Percentiles rank a stretch among this genome's conserved stretches.
phyloP scores from a whole-genome alignment of 1,140 invertebrate genomes.

The Drosophila ercepeae region DNA sequence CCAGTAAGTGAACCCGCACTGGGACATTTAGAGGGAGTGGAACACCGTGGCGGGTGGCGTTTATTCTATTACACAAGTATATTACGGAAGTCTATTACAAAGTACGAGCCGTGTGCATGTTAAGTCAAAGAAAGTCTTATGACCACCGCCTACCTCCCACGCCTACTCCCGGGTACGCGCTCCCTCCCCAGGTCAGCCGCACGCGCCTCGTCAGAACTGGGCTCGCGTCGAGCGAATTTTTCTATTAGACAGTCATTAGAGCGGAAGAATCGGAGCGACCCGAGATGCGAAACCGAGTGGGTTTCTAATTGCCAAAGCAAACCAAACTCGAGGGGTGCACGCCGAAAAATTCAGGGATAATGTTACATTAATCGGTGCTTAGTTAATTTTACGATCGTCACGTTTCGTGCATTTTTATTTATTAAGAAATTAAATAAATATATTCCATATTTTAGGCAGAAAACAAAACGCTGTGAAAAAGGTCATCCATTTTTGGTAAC shows the following conservation, averaged over 20 bases:
- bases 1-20: slow-evolving; percentile 34
- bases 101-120: slow-evolving; percentile 66
- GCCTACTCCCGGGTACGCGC: background rate
- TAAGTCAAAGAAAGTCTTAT: slow-evolving; percentile 62
- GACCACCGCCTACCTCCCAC: slow-evolving; percentile 4
- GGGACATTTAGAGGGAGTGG: slow-evolving; percentile 54
- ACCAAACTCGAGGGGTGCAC: background rate
- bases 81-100: slow-evolving; percentile 73
- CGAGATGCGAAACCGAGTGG: background rate
- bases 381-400: background rate
- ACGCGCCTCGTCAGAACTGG: background rate
- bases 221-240: slow-evolving; percentile 64
- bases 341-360: background rate
- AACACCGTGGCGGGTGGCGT: slow-evolving; percentile 67
- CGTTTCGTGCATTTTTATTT: background rate
- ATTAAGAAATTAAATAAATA: background rate
- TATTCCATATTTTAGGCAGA: background rate
- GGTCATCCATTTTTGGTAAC: too few species aligned
- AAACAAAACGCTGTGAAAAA: too few species aligned
- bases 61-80: slow-evolving; percentile 82
- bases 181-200: background rate
- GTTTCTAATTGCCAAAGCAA: slow-evolving; percentile 1
- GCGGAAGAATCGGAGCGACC: slow-evolving; percentile 54
- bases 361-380: background rate
- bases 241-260: slow-evolving; percentile 78